Base-by-base conservation (phyloP, 2,888 invertebrate genomes). In the Hypercompe scribonia region DNA sequence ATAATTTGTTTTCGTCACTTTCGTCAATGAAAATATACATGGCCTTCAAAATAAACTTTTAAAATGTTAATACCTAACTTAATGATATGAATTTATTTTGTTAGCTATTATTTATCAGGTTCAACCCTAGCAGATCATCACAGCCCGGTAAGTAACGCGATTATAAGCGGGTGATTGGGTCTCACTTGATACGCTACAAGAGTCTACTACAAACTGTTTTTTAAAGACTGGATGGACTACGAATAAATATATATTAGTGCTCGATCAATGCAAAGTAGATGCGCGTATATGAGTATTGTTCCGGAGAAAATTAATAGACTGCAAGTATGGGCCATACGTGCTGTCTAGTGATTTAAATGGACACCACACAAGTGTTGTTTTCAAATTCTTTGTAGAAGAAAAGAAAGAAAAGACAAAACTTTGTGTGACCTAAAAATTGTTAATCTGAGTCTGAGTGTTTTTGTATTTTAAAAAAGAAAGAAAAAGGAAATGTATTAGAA, bases 121-220 rank as follows among this genome's bases (percentile, higher is more conserved):
- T 76, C 84, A 88, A 79, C 86, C 86, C 86, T 86, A 84, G 54
- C 72, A 70, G 58, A 65, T 71, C 58, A 73, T 78, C 76, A 80
- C 77, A 84, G 79, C 83, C 13, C 81, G 79, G 89, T 86, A 85
- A 80, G 81, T 89, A 90, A 92, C 82, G 72, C 85, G 89, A 92
- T 92, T 92, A 91, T 81, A 75, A 77, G 80, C 89, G 91, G 86
- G 78, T 89, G 91, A 90, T 91, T 91, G 91, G 86, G 82, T 81
- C 73, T 78, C 82, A 78, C 71, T 77, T 75, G 78, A 73, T 71
- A 75, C 67, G 70, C 39, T 75, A 78, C 80, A 75, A 75, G 74
- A 79, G 75, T 70, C 75, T 78, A 75, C 64, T 73, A 81, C 75
- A 74, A n/a, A 82, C 81, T 82, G 73, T 71, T 80, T 81, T 79